phyloP scores from a whole-genome alignment of 2,113 vertebrate genomes.

The Neotragus pygmaeus region DNA sequence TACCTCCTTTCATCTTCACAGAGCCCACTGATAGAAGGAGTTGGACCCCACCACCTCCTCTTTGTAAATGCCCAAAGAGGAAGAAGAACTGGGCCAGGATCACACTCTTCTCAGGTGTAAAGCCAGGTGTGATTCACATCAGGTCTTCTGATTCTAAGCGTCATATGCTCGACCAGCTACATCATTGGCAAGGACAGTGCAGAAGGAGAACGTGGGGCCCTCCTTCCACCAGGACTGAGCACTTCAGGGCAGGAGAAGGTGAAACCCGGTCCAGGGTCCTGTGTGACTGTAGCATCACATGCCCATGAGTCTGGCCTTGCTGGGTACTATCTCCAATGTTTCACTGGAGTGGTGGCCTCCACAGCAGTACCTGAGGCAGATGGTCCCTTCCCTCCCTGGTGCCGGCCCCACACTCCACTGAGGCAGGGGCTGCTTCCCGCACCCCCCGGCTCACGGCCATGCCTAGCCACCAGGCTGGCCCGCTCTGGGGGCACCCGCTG shows the following conservation, averaged over 20 bases:
- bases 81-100: not conserved
- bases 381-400: not conserved
- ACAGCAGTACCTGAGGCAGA: not conserved
- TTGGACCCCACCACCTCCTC: not conserved
- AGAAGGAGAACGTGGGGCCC: not conserved
- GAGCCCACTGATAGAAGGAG: not conserved
- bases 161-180: not conserved
- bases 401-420: rapidly evolving
- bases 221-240: not conserved
- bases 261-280: not conserved
- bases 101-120: not conserved
- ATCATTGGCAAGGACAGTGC: not conserved
- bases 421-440: not conserved
- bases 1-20: not conserved
- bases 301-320: not conserved
- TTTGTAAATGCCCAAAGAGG: not conserved
- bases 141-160: not conserved
- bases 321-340: not conserved
- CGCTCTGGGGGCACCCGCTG: not conserved
- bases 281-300: not conserved
- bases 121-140: not conserved
- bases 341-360: not conserved
- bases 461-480: not conserved
- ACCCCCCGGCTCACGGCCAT: rapidly evolving
- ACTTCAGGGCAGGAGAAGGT: not conserved